Percentiles rank a stretch among this genome's conserved stretches.
Evolutionary conservation across 1,140 invertebrate genomes (phyloP).

Genomic region (Ptiloglossa arizonensis): DNA sequence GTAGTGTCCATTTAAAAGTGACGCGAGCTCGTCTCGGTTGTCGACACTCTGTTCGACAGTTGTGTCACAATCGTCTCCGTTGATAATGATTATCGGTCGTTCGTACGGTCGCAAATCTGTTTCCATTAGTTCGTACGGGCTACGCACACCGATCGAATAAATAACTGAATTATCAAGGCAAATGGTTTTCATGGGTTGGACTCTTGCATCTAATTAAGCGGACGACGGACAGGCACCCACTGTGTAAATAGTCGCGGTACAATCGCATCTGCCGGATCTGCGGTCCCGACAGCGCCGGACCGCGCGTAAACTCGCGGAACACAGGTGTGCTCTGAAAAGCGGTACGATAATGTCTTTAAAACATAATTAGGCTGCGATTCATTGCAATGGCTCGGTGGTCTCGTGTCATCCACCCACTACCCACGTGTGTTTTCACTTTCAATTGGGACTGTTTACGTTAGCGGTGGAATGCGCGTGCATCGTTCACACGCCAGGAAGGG

Average conservation of each 20-base stretch:
- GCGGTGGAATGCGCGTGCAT: not conserved
- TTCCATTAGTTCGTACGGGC: too few relatives aligned
- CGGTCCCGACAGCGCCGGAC: not conserved
- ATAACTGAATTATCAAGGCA: slow-evolving; percentile 54
- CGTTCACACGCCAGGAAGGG: too few relatives aligned
- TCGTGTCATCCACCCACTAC: not conserved
- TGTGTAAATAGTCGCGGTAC: slow-evolving; percentile 36
- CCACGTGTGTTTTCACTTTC: slow-evolving; percentile 16
- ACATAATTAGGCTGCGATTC: slow-evolving; percentile 5
- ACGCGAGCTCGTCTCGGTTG: too few relatives aligned
- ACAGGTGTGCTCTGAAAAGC: slow-evolving; percentile 8
- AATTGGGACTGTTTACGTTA: not conserved
- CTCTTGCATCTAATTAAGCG: slow-evolving; percentile 37
- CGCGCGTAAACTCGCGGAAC: not conserved
- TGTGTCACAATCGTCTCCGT: too few relatives aligned
- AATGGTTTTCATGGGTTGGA: slow-evolving; percentile 38
- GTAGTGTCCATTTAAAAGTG: too few relatives aligned
- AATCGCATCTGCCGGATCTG: slow-evolving; percentile 6
- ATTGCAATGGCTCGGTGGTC: not conserved
- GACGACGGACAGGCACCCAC: not conserved
- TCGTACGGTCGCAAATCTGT: too few relatives aligned
- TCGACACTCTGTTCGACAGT: too few relatives aligned
- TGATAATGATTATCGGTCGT: too few relatives aligned
- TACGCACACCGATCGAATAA: not conserved
- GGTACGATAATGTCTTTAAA: slow-evolving; percentile 1